A percentile compares a stretch with the other conserved stretches of the same genome.
Conservation (phyloP, 2,797 vertebrate species). For the Pogonophryne albipinna region DNA sequence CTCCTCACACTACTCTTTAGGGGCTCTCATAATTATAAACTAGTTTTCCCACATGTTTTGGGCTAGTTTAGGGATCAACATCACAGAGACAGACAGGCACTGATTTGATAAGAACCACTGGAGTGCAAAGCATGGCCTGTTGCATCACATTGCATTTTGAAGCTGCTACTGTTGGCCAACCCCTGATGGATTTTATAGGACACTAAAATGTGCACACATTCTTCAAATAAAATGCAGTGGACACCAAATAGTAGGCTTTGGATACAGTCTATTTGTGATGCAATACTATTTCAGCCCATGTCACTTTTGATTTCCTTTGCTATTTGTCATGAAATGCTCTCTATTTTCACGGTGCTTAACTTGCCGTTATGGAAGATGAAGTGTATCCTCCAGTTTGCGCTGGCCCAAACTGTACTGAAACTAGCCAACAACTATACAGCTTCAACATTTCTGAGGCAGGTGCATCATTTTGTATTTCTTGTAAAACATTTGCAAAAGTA, state of each 20-base stretch:
- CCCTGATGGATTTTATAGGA: neutral
- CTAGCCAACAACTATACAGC: neutral
- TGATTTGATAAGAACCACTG: neutral
- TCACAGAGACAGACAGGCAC: neutral
- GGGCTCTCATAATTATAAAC: neutral
- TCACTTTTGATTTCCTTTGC: slow-evolving; percentile 3
- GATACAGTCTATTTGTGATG: neutral
- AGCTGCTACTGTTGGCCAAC: neutral
- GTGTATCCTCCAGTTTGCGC: neutral
- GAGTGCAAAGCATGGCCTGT: neutral
- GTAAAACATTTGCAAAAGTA: too few species aligned
- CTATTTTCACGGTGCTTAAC: neutral
- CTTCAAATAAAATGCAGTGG: neutral
- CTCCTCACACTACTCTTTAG: neutral
- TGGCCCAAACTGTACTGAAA: neutral
- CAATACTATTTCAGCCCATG: neutral
- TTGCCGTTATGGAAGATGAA: neutral
- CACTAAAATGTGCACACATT: neutral
- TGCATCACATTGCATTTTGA: neutral
- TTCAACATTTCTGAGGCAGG: neutral
- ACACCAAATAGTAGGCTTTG: neutral
- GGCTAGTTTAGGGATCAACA: neutral
- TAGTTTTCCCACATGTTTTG: neutral
- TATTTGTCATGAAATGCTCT: neutral
- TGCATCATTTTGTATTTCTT: neutral